A percentile compares a stretch with the other conserved stretches of the same genome.
Evolutionary conservation across 1,140 invertebrate genomes (phyloP).

Genomic region (Tetragnatha versicolor): DNA sequence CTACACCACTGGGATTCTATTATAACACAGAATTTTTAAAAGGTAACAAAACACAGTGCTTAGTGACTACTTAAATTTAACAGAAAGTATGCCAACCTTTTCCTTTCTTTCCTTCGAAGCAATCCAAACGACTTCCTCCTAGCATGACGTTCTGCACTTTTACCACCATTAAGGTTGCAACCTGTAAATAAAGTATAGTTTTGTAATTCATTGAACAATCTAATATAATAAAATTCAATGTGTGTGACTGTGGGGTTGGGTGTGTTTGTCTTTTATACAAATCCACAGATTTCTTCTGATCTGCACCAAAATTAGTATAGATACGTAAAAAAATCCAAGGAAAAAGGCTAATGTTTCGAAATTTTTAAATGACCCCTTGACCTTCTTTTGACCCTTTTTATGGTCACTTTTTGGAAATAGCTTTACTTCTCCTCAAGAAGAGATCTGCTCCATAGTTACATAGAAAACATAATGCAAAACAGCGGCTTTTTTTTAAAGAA

Average conservation of each 20-base stretch:
- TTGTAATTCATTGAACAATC: not conserved
- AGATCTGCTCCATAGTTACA: too few relatives aligned
- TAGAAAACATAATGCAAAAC: too few relatives aligned
- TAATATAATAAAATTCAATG: not conserved
- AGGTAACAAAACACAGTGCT: not conserved
- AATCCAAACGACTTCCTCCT: slow-evolving; percentile 40
- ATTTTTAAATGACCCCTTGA: too few relatives aligned
- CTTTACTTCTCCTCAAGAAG: too few relatives aligned
- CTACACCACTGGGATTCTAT: not conserved
- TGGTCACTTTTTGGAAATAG: too few relatives aligned
- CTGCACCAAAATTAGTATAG: not conserved
- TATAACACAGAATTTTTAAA: not conserved
- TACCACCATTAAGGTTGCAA: not conserved
- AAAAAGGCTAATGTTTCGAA: too few relatives aligned
- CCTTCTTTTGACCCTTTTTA: too few relatives aligned
- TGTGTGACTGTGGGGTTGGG: too few relatives aligned
- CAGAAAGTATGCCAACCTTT: not conserved
- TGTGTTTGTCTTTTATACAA: too few relatives aligned
- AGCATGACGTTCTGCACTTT: slow-evolving; percentile 1
- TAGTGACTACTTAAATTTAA: not conserved
- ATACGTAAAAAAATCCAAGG: not conserved
- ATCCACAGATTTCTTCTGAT: too few relatives aligned
- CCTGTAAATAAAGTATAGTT: slow-evolving; percentile 9
- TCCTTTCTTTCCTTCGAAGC: slow-evolving; percentile 29
- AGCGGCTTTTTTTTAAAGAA: too few relatives aligned